Conservation (phyloP, 2,113 vertebrate genomes). For the Bubo blakistoni region DNA sequence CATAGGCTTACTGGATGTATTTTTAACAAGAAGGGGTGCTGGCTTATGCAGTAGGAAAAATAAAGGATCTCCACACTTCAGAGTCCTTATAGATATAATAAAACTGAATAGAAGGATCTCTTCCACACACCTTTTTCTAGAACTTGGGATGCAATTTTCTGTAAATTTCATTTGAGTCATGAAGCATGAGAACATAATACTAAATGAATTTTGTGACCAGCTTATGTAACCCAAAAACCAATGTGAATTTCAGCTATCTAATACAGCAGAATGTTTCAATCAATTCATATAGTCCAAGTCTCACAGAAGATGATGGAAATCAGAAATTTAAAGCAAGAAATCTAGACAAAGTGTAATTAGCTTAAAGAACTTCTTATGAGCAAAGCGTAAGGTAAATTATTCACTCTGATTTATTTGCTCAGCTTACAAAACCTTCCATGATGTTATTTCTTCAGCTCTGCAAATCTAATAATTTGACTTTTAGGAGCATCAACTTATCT, state of each 20-base stretch:
- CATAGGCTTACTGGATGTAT: not conserved
- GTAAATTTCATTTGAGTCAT: not conserved
- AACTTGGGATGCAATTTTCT: not conserved
- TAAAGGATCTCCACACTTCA: not conserved
- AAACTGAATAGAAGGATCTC: not conserved
- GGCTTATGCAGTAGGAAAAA: not conserved
- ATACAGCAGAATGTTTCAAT: not conserved
- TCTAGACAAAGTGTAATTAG: not conserved
- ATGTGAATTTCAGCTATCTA: not conserved
- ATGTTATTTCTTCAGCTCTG: not conserved
- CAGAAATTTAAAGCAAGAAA: not conserved
- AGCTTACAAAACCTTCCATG: not conserved
- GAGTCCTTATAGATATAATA: not conserved
- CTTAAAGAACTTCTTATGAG: not conserved
- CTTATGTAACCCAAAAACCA: not conserved
- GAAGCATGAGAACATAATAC: not conserved
- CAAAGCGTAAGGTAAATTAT: not conserved
- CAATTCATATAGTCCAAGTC: not conserved
- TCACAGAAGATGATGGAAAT: not conserved
- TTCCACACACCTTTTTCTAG: not conserved
- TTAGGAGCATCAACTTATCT: not conserved
- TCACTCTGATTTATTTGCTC: conserved; percentile 12
- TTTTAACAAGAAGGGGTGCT: not conserved
- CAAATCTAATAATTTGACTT: conserved; percentile 51
- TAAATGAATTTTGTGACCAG: not conserved